A percentile compares a stretch with the other conserved stretches of the same genome.
Conservation (phyloP, 2,888 invertebrate species). For the Graphium colonna region DNA sequence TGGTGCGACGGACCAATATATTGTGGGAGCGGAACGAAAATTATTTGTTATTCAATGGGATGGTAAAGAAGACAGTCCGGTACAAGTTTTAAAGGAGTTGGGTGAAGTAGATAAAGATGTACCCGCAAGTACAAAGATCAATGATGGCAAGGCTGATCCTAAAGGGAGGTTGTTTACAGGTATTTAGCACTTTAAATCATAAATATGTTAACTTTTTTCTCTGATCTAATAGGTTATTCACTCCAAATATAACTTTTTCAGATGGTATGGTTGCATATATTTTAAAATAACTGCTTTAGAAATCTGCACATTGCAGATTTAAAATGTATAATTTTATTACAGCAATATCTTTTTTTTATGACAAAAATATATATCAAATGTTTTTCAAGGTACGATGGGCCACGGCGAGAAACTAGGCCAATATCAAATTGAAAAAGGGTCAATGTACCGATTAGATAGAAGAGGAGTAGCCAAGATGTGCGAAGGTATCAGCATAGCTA, state of each 20-base stretch:
- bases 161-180: slow-evolving; percentile 87
- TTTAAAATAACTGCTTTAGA: no score
- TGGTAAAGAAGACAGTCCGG: slow-evolving; percentile 74
- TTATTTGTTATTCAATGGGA: slow-evolving; percentile 84
- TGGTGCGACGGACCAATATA: slow-evolving; percentile 80
- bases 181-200: no score
- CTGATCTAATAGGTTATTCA: no score
- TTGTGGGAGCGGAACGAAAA: slow-evolving; percentile 82
- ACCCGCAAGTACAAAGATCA: slow-evolving; percentile 80
- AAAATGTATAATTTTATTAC: no score
- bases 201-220: no score
- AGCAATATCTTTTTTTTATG: no score
- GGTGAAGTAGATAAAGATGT: slow-evolving; percentile 79
- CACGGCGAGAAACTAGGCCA: slow-evolving; percentile 59
- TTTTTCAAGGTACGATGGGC: slow-evolving; percentile 79
- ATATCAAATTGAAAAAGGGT: slow-evolving; percentile 57
- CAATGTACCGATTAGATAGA: slow-evolving; percentile 65
- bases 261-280: no score
- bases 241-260: no score
- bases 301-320: no score
- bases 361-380: no score
- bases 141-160: slow-evolving; percentile 89
- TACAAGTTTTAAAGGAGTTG: slow-evolving; percentile 63
- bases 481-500: slow-evolving; percentile 81
- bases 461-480: slow-evolving; percentile 39